Evolutionary conservation across 2,888 invertebrate genomes (phyloP), one percentile per base, ranked within the genome.

Genomic region (Hanleya hanleyi): DNA sequence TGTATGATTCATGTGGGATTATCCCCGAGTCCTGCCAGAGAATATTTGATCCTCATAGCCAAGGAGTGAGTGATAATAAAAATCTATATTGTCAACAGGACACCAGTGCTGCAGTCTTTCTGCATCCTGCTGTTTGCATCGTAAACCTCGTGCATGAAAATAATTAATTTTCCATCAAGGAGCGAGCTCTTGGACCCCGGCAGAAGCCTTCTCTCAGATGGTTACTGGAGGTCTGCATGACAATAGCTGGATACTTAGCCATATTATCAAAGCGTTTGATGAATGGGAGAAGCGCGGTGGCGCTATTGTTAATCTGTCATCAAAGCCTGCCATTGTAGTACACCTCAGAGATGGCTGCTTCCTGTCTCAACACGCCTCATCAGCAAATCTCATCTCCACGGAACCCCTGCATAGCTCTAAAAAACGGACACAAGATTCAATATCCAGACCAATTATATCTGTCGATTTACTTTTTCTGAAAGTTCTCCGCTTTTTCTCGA

Each of bases 241-340:
- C 57, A 57, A 57, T 57, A 57, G 57, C 57, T 57, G 15, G 29
- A 18, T 57, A 57, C 57, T 57, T 57, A 57, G 32, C 57, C 9
- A 9, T 29, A 57, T 57, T 57, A 57, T 57, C 57, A 57, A 57
- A 57, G 57, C 12, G 32, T 22, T 26, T 57, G 57, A 57, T 57
- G 29, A 57, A 57, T 26, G 57, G 57, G 29, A 1, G 4, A 15
- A 57, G 51, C 22, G 26, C 7, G 51, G 26, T 9, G 32, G 26
- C 3, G 26, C 29, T 4, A 57, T 7, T 7, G 57, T 57, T 57
- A 18, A 26, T 57, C 4, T 26, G 57, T 26, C 57, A 26, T 22
- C 29, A 57, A 29, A 57, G 32, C 1, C 57, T 57, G 57, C 57
- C 26, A 18, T 12, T 41, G 41, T 7, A 18, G 41, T 47, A 18